Percentiles rank a stretch among this genome's conserved stretches.
phyloP scores from a whole-genome alignment of 2,797 vertebrate genomes.

The Tinamus major region DNA sequence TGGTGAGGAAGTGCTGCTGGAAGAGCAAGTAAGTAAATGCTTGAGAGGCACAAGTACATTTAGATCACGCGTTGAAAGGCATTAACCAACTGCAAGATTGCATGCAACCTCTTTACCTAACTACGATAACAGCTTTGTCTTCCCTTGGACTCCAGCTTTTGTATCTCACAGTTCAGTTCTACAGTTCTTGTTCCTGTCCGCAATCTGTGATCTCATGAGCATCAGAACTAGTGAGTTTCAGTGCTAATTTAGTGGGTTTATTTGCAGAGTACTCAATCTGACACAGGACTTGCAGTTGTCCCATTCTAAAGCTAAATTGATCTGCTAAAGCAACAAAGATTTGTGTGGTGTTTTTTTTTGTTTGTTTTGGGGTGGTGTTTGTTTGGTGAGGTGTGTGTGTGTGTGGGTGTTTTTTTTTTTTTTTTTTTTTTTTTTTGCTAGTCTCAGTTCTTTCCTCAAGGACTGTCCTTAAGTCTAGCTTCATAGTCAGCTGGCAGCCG shows the following conservation, averaged over 20 bases:
- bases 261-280: neutral
- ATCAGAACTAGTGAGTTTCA: rapidly evolving
- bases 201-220: neutral
- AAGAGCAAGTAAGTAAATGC: neutral
- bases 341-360: no score
- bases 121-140: neutral
- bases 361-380: neutral
- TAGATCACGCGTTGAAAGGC: neutral
- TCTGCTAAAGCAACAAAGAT: neutral
- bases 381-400: no score
- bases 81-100: neutral
- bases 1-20: neutral
- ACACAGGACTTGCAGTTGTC: neutral
- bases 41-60: neutral
- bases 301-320: neutral
- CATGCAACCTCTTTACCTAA: neutral
- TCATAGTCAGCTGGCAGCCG: neutral
- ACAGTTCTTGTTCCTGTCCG: neutral
- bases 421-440: neutral
- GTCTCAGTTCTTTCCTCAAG: neutral
- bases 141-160: neutral
- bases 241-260: neutral
- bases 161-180: neutral
- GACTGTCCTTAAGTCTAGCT: neutral
- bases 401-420: no score